Base-by-base conservation (phyloP, 2,888 invertebrate species). In the Cheilosia grossa region DNA sequence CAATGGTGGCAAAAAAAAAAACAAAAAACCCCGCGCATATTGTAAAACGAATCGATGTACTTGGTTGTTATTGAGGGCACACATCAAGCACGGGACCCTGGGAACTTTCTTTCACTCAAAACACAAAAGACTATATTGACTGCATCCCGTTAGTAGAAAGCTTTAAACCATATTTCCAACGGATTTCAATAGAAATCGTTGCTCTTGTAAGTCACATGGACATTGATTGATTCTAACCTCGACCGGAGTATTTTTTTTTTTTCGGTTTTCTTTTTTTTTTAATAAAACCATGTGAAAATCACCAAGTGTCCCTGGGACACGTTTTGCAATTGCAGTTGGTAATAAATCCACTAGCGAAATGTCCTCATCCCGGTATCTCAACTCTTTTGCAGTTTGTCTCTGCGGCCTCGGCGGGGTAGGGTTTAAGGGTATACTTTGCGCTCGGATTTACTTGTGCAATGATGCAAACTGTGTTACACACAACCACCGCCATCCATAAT, bases 221-320 rank as follows among this genome's bases (percentile, higher is more conserved):
- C 74, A 74, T 75, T 80, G 80, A 83, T 83, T 83, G 83, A 83
- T 75, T 75, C 58, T 58, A 83, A 80, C 80, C 80, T 80, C 80
- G 58, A 75, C 51, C 69, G 19, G 17, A 9, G 15, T 13, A 7
- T 33, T 27, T 53, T 59, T 4, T 42, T 42, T 10, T 44, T 1
- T 1, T 21, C 21, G 1, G 42, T 17, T 24, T 58, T 30, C n/a
- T 54, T 17, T 21, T 27, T 19, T 2, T 33, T n/a, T 3, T 15
- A 64, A 9, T 2, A 15, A 19, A 47, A 53, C 17, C 5, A 54
- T 49, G 58, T 58, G 37, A 27, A 70, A 49, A 47, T 54, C 42
- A 15, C 6, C 40, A 49, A 66, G 21, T 44, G 72, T 72, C 79
- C 51, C 51, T 79, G 58, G 30, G 58, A 49, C 30, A 72, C 53